These are phyloP conservation scores for Aethina tumida DNA, from an alignment of 1,140 invertebrate genomes.

Conservation along the genomic window DNA sequence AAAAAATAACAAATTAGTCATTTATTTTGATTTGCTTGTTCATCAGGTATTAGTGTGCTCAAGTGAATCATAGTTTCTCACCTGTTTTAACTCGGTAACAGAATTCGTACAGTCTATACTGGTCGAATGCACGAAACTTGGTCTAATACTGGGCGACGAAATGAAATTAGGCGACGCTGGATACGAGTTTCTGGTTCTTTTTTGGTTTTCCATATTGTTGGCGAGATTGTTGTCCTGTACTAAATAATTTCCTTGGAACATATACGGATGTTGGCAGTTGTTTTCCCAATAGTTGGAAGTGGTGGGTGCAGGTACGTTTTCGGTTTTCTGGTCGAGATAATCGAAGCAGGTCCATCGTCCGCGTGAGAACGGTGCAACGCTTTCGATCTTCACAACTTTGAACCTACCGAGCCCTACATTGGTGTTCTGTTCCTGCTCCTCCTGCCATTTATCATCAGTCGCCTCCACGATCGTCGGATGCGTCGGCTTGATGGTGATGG, in stretches of 20 bases:
- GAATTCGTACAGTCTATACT: too few relatives aligned
- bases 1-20: too few relatives aligned
- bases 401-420: constrained; percentile 47
- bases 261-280: constrained; percentile 14
- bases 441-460: constrained; percentile 8
- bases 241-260: too few relatives aligned
- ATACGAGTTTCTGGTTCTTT: constrained; percentile 10
- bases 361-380: constrained; percentile 84
- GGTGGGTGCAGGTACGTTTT: constrained; percentile 4
- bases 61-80: too few relatives aligned
- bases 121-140: too few relatives aligned
- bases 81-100: too few relatives aligned
- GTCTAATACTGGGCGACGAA: too few relatives aligned
- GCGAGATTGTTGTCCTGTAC: too few relatives aligned
- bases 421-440: constrained; percentile 31
- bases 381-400: constrained; percentile 94
- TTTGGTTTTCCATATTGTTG: too few relatives aligned
- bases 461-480: background rate
- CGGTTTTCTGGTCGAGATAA: constrained; percentile 67
- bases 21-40: too few relatives aligned
- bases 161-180: constrained; percentile 9
- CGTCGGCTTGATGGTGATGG: background rate
- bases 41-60: too few relatives aligned
- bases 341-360: constrained; percentile 95
- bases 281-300: constrained; percentile 12